Evolutionary conservation across 2,113 vertebrate species (phyloP), one percentile per base, ranked within the genome.

Genomic region (Megaceryle torquata): DNA sequence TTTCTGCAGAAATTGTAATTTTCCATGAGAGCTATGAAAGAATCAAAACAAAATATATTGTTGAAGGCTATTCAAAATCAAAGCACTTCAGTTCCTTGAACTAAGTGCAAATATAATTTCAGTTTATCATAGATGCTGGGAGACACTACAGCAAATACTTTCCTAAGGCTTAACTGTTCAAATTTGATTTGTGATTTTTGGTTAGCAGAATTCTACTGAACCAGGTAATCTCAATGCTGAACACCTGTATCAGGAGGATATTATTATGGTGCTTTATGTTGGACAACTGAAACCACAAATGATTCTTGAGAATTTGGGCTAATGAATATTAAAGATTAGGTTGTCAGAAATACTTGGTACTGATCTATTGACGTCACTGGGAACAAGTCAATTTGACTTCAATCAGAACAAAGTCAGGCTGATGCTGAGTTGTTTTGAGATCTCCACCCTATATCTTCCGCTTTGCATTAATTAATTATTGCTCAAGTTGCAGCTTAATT

Each of bases 391-490:
- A 80, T 92, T 89, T 96, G 56, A 87, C 92, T 94, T 93, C 86
- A 96, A 3, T 28, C 88, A 79, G 74, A 96, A 91, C 44, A 79
- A 93, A 96, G 92, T 70, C 74, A 94, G 80, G 14, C 35, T 94
- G 92, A 92, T 85, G 91, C 54, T 39, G 77, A 86, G 83, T 57
- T 96, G 91, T 95, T 96, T 91, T 93, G 70, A 91, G 90, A 87
- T 93, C 91, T 87, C 94, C 94, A 89, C 92, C 88, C 93, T 63
- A 1, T 64, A 37, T 87, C 77, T 95, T 95, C 91, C 17, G 24
- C 88, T 72, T 88, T 87, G 28, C 88, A 89, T 93, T 93, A 92
- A 94, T 93, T 95, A 95, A 85, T 93, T 93, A 89, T 96, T 96
- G 92, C 88, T 86, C 92, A 96, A 96, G 88, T 89, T 92, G 37